Conservation (phyloP, 2,113 vertebrate species). For the Chascanopsetta lugubris region DNA sequence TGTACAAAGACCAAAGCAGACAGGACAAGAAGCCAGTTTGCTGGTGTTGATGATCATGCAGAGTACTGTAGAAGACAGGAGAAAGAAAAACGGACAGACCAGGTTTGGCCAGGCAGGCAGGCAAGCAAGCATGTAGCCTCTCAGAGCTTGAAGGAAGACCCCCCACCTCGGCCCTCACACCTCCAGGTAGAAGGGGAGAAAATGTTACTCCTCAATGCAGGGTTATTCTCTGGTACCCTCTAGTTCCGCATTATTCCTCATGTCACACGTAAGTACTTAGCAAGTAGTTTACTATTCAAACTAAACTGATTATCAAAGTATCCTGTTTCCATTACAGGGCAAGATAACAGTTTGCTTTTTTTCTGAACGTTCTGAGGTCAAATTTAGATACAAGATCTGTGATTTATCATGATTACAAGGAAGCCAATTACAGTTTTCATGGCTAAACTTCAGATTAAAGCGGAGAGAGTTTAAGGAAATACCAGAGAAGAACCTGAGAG, state of each 20-base stretch:
- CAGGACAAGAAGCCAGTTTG: slow-evolving; percentile 56
- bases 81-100: slow-evolving; percentile 51
- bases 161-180: slow-evolving; percentile 65
- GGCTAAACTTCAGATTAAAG: slow-evolving; percentile 28
- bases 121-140: slow-evolving; percentile 72
- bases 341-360: slow-evolving; percentile 3
- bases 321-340: not conserved
- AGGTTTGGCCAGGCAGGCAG: slow-evolving; percentile 59
- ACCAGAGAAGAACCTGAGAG: slow-evolving; percentile 68
- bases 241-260: slow-evolving; percentile 9
- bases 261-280: slow-evolving; percentile 1
- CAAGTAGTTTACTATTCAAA: slow-evolving; percentile 6
- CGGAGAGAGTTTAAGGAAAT: slow-evolving; percentile 21
- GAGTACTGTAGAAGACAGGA: slow-evolving; percentile 55
- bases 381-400: slow-evolving; percentile 17
- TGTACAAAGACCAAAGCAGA: slow-evolving; percentile 51
- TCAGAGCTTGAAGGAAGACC: slow-evolving; percentile 65
- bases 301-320: not conserved
- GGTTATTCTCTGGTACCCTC: slow-evolving; percentile 59
- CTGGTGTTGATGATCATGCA: slow-evolving; percentile 69
- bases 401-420: slow-evolving; percentile 22
- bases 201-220: slow-evolving; percentile 51
- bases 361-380: not conserved
- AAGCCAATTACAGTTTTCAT: slow-evolving; percentile 25
- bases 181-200: slow-evolving; percentile 60